Evolutionary conservation across 2,113 vertebrate genomes (phyloP), one percentile per base, ranked within the genome.

Genomic region (Notechis scutatus): DNA sequence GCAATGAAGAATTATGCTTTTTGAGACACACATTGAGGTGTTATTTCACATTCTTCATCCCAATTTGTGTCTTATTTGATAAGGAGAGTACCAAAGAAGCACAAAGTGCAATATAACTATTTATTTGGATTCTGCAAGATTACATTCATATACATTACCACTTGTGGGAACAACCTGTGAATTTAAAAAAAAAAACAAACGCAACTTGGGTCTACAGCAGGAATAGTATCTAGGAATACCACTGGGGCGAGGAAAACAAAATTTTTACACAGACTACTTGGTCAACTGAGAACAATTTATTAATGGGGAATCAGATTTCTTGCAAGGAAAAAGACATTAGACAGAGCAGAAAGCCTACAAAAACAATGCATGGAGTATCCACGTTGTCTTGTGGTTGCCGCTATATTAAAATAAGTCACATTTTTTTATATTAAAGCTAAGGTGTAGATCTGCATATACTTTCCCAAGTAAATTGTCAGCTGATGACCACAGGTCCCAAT

Each of bases 221-320:
- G 34, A 20, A 81, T 81, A 18, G 20, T 39, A 21, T 21, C 34
- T 42, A 42, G 74, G 34, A 81, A 42, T 81, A 42, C 6, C 18
- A 81, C 0, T 81, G 74, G 34, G 42, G 12, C 11, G 15, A 26
- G 24, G 21, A 23, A 2, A 14, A 10, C 87, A 95, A 94, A 96
- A 34, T 42, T 24, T 12, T 59, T 95, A 97, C 95, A 93, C 96
- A 97, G 96, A 95, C 94, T 90, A 94, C 74, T 42, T 81, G 95
- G 97, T 97, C 93, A 94, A 95, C 2, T 95, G 97, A 94, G 55
- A 96, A 96, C 87, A 94, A 95, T 96, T 97, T 97, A 95, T 97
- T 94, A 95, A 95, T 93, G 96, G 96, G 95, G 94, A 97, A 95
- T 88, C 93, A 94, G 69, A 93, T 97, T 96, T 92, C 92, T 88